Conservation (phyloP, 2,797 vertebrate species). For the Staurois parvus region DNA sequence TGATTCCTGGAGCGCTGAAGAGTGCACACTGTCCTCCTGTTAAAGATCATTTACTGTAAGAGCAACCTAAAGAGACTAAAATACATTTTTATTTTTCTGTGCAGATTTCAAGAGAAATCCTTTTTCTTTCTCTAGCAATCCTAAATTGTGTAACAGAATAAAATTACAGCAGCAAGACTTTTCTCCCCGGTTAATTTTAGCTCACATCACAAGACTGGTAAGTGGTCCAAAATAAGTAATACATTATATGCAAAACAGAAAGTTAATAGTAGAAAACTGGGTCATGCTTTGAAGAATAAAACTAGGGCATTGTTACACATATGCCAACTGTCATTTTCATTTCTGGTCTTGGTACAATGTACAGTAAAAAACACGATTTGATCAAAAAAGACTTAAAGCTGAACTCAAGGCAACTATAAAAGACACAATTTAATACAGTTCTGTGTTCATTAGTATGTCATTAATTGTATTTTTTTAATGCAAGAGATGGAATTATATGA, state of each 20-base stretch:
- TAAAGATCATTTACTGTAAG: no score
- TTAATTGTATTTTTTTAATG: no score
- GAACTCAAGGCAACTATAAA: no score
- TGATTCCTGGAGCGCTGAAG: no score
- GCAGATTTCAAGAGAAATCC: not conserved
- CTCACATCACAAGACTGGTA: constrained; percentile 24
- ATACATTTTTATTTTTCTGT: not conserved
- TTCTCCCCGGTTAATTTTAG: constrained; percentile 17
- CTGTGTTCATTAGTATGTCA: no score
- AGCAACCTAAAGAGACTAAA: no score
- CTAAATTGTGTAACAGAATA: constrained; percentile 13
- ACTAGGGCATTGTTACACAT: constrained; percentile 15
- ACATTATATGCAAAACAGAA: constrained; percentile 30
- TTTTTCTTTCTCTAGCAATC: not conserved
- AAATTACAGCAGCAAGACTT: not conserved
- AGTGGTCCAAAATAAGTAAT: constrained; percentile 4
- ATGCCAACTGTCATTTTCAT: not conserved
- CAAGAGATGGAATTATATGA: no score
- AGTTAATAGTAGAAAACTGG: constrained; percentile 1
- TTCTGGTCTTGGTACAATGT: not conserved
- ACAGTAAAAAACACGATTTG: not conserved
- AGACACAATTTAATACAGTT: no score
- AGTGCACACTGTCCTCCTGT: no score
- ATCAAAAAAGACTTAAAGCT: not conserved
- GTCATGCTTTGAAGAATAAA: not conserved